Base-by-base conservation (phyloP, 2,113 vertebrate genomes). In the Irena cyanogastra region DNA sequence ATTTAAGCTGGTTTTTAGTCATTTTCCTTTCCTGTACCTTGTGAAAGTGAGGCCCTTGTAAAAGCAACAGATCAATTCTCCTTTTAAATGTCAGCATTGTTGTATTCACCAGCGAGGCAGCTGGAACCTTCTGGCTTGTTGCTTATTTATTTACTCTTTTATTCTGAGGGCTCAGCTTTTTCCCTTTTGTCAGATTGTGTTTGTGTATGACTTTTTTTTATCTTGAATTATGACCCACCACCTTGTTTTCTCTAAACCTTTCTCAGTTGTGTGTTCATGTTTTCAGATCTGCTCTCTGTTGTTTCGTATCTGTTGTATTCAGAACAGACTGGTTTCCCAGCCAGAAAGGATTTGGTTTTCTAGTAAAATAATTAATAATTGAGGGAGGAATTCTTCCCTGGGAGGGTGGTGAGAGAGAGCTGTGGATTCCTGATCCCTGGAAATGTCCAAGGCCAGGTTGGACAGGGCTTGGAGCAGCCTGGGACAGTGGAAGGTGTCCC, bases 81-180 rank as follows among this genome's bases (percentile, higher is more conserved):
- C 65, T 90, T 86, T 86, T 83, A 92, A 96, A 96, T 95, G 93
- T 90, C 93, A 93, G 47, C 71, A 11, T 77, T 94, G 82, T 86
- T 96, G 63, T 75, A 74, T 86, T 92, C 72, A 31, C 26, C 30
- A 30, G 75, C 4, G 2, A 75, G 63, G 85, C 79, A 69, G 61
- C 54, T 50, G 64, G 63, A 88, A 61, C 66, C 66, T 64, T 65
- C 53, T 41, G 57, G 64, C 33, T 17, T 90, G 76, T 71, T 93
- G 83, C 60, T 93, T 90, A 2, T 90, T 90, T 88, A 42, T 80
- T 94, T 87, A 19, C 56, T 54, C 45, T 10, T 88, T 78, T 44
- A 63, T 90, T 94, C 71, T 7, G 5, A 53, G 45, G 16, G n/a
- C 66, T 93, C 77, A 75, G 65, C 87, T 68, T 47, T 85, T 91